phyloP scores from a whole-genome alignment of 1,140 invertebrate genomes.

The Drosophila baimaii region DNA sequence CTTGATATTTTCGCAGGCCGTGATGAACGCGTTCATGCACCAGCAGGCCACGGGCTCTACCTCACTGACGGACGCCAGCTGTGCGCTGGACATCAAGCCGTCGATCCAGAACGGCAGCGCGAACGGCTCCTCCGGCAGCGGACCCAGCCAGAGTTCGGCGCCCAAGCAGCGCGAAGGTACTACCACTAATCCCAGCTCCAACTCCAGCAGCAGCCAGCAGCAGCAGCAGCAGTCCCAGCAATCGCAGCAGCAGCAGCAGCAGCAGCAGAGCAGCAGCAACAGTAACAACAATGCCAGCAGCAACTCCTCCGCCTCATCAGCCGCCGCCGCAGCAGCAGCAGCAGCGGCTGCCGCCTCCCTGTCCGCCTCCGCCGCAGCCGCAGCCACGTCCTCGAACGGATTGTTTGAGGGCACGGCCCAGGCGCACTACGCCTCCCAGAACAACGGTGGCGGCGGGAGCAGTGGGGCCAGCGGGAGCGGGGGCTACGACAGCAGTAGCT shows the following conservation, averaged over 20 bases:
- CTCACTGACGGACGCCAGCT: constrained; percentile 85
- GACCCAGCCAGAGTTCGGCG: constrained; percentile 78
- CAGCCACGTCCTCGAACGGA: constrained; percentile 65
- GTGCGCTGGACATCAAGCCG: constrained; percentile 90
- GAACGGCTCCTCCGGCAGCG: constrained; percentile 64
- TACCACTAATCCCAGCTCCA: constrained; percentile 77
- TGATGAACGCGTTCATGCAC: constrained; percentile 84
- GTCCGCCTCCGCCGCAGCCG: constrained; percentile 50
- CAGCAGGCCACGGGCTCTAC: constrained; percentile 85
- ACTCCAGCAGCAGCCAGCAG: constrained; percentile 65
- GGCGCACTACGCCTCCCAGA: constrained; percentile 73
- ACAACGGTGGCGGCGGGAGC: constrained; percentile 35
- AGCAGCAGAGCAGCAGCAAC: constrained; percentile 74
- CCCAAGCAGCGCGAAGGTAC: constrained; percentile 90
- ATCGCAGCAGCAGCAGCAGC: constrained; percentile 62
- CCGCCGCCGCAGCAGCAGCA: constrained; percentile 72
- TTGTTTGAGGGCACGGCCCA: constrained; percentile 81
- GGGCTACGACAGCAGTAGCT: constrained; percentile 70
- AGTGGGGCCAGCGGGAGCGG: constrained; percentile 31
- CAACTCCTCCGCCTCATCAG: constrained; percentile 64
- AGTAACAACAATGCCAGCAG: constrained; percentile 64
- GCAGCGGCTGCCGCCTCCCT: constrained; percentile 61
- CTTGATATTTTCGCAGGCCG: constrained; percentile 66
- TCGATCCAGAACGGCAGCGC: constrained; percentile 86
- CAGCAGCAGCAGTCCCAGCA: constrained; percentile 52